These are phyloP conservation scores for Acrocephalus kingi DNA, from an alignment of 2,113 vertebrate genomes.

Conservation along the genomic window DNA sequence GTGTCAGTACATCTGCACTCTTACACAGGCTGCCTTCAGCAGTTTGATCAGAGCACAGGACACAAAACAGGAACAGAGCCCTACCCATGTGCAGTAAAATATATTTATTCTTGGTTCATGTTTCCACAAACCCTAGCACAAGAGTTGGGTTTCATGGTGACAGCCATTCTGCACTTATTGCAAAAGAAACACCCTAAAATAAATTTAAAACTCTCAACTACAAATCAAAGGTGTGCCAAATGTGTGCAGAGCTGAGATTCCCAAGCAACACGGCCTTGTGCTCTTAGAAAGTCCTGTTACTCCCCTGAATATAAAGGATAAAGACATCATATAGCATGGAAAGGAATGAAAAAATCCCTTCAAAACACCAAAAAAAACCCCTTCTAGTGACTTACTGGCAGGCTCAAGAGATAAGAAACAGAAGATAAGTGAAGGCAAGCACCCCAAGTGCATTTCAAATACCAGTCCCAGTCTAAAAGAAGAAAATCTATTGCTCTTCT, in stretches of 20 bases:
- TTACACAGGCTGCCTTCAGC: background rate
- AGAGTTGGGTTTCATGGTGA: background rate
- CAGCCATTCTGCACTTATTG: background rate
- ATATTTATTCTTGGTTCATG: background rate
- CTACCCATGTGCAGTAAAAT: background rate
- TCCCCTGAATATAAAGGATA: background rate
- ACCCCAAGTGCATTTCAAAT: background rate
- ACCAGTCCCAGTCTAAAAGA: background rate
- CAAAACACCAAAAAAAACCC: background rate
- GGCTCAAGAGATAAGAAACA: background rate
- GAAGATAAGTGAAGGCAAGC: background rate
- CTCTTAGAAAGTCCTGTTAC: background rate
- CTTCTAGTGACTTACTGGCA: background rate
- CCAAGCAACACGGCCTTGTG: background rate
- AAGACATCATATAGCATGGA: background rate
- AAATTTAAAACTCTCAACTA: background rate
- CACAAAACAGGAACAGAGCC: background rate
- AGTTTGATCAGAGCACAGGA: background rate
- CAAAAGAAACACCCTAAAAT: background rate
- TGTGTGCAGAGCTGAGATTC: background rate
- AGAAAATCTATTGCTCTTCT: background rate
- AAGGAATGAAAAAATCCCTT: background rate
- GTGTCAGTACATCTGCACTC: background rate
- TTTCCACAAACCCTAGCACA: background rate
- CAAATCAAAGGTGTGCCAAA: background rate